Base-by-base conservation (phyloP, 1,140 invertebrate genomes). In the Ridgeia piscesae region DNA sequence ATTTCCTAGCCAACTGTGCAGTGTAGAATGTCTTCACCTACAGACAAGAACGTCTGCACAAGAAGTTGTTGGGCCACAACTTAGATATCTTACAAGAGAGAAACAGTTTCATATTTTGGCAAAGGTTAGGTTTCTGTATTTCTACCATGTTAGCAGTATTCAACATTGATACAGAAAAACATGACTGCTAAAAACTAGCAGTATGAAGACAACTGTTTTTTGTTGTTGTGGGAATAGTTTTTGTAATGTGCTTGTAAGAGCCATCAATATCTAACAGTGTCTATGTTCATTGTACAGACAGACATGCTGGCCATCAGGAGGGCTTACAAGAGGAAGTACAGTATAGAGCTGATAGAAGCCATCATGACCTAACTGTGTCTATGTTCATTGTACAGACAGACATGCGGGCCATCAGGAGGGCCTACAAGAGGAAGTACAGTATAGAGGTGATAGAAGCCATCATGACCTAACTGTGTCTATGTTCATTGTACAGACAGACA, bases 281-380 rank as follows among this genome's bases (percentile, higher is more conserved):
- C 4, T 42, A 42, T 42, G 4, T 42, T 11, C 42, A 42, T 42
- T 42, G 42, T 42, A 42, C 42, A 35, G 33, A 91, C n/a, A 35
- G n/a, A 34, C 31, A n/a, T 8, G 33, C 35, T 8, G 2, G 33
- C 33, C 31, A 42, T 42, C 4, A 93, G 93, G 77, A 94, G 94
- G 92, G 94, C 93, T 0, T 95, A 95, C 93, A 95, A 95, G 92
- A 95, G 94, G 92, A 94, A 94, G 89, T 95, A 95, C 93, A 94
- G 93, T 93, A 93, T 93, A 31, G 95, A 95, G n/a, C n/a, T n/a
- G 91, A 95, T n/a, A 90, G 92, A 42, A 93, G 94, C 14, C n/a
- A n/a, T n/a, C n/a, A n/a, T n/a, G n/a, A n/a, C n/a, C n/a, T n/a
- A n/a, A n/a, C n/a, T 89, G 14, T 33, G 14, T 33, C 4, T 42